phyloP scores from a whole-genome alignment of 2,113 vertebrate genomes.

The Trogon surrucura region DNA sequence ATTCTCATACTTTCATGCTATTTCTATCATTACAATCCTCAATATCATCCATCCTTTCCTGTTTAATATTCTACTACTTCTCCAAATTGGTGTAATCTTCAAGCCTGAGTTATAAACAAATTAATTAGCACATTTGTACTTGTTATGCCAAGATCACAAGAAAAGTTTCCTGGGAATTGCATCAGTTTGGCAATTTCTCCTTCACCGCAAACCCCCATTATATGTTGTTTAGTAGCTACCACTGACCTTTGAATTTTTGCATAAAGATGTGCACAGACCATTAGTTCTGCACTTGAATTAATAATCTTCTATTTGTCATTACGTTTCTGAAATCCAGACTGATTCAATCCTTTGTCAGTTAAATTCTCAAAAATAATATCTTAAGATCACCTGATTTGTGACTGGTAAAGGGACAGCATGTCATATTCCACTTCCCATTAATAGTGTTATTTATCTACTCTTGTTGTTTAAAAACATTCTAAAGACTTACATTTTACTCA shows the following conservation, averaged over 20 bases:
- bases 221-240: not conserved
- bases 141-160: constrained; percentile 3
- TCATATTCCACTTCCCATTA: not conserved
- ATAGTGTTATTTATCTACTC: not conserved
- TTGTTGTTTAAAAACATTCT: not conserved
- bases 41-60: not conserved
- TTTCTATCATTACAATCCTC: not conserved
- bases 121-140: constrained; percentile 48
- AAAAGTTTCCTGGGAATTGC: not conserved
- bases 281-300: not conserved
- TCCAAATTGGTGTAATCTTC: constrained; percentile 33
- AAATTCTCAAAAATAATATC: not conserved
- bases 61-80: not conserved
- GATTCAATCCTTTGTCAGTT: not conserved
- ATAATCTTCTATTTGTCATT: not conserved
- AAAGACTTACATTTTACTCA: not conserved
- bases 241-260: not conserved
- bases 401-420: not conserved
- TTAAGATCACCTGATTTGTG: not conserved
- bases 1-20: not conserved
- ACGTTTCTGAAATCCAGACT: not conserved
- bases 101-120: constrained; percentile 23
- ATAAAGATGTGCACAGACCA: not conserved
- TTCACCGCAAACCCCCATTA: not conserved
- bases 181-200: not conserved